Evolutionary conservation across 2,888 invertebrate species (phyloP).

Genomic region (Eupithecia insigniata): DNA sequence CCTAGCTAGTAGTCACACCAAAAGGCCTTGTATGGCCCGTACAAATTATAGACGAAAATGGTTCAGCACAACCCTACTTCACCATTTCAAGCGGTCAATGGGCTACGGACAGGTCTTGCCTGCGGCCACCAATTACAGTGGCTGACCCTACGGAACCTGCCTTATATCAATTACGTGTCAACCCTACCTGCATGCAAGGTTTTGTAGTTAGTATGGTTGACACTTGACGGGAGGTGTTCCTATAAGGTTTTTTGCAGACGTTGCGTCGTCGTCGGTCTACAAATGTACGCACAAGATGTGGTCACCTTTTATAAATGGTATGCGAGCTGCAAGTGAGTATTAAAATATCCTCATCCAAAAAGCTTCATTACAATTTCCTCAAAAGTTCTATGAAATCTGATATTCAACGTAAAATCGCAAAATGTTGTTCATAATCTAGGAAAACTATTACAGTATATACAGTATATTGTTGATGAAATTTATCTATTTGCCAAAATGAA

Average conservation of each 20-base stretch:
- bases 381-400: no score
- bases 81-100: conserved; percentile 57
- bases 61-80: conserved; percentile 41
- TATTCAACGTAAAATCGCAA: no score
- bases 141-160: conserved; percentile 62
- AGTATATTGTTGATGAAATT: no score
- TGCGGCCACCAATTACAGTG: conserved; percentile 63
- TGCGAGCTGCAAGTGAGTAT: no score
- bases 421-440: no score
- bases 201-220: conserved; percentile 9
- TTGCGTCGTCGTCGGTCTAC: background rate
- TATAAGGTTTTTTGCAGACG: background rate
- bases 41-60: conserved; percentile 5
- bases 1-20: background rate
- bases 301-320: no score
- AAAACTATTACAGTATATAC: no score
- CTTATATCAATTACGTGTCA: conserved; percentile 63
- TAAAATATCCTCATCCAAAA: no score
- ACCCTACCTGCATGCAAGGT: conserved; percentile 32
- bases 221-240: conserved; percentile 1
- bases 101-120: conserved; percentile 56
- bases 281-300: background rate
- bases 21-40: background rate
- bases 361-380: no score
- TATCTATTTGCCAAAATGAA: no score